Evolutionary conservation across 1,140 invertebrate genomes (phyloP).

Genomic region (Drosophila subobscura): DNA sequence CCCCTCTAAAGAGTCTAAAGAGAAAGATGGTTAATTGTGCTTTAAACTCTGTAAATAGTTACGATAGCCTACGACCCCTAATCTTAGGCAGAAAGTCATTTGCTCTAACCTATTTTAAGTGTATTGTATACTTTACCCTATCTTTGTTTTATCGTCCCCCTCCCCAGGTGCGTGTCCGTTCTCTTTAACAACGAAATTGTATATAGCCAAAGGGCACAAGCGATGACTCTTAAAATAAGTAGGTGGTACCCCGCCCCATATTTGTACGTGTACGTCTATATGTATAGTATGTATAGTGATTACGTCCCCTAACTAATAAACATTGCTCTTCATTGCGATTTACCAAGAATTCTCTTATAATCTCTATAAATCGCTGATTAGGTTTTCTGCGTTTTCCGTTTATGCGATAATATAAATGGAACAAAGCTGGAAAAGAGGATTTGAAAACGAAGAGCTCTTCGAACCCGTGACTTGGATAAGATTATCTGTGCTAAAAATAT

Average conservation of each 20-base stretch:
- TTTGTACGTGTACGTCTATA: conserved; percentile 7
- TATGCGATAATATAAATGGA: background rate
- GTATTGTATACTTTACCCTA: conserved; percentile 1
- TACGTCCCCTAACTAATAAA: conserved; percentile 41
- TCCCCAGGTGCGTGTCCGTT: conserved; percentile 7
- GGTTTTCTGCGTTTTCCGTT: too few species aligned
- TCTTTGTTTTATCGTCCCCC: conserved; percentile 21
- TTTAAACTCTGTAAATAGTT: conserved; percentile 61
- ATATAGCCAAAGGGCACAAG: conserved; percentile 53
- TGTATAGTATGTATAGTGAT: conserved; percentile 41
- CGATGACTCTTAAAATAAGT: conserved; percentile 46
- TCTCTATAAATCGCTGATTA: conserved; percentile 5
- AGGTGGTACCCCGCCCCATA: conserved; percentile 28
- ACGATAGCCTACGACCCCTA: background rate
- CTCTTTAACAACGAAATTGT: conserved; percentile 42
- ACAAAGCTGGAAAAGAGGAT: too few species aligned
- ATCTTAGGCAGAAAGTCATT: conserved; percentile 4
- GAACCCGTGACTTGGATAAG: too few species aligned
- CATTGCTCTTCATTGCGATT: conserved; percentile 11
- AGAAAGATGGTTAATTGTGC: conserved; percentile 35
- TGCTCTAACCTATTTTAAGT: conserved; percentile 25
- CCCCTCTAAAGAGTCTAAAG: background rate
- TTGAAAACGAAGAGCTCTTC: background rate
- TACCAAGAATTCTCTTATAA: conserved; percentile 25
- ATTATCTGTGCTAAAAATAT: too few species aligned